These are phyloP conservation scores for Tetraodon nigroviridis DNA, from an alignment of 2,113 vertebrate species.

Conservation along the genomic window DNA sequence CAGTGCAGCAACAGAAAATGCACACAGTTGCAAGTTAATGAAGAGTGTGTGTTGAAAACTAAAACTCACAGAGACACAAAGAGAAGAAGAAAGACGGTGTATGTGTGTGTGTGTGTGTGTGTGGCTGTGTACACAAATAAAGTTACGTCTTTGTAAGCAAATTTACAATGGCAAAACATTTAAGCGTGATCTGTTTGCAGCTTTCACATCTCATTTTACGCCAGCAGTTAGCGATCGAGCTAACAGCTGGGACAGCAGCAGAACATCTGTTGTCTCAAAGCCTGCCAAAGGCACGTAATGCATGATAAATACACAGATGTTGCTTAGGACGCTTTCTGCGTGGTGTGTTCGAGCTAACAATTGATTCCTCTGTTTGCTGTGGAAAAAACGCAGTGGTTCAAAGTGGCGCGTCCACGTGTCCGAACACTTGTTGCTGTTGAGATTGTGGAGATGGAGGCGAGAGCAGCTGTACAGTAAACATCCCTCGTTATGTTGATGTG, in stretches of 20 bases:
- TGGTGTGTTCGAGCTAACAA: constrained; percentile 2
- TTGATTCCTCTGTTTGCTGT: constrained; percentile 10
- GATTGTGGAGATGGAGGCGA: constrained; percentile 30
- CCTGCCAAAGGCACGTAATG: constrained; percentile 5
- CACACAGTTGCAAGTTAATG: constrained; percentile 4
- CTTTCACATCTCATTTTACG: constrained; percentile 21
- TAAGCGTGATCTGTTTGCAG: neutral
- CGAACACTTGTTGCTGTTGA: neutral
- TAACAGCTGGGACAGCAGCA: constrained; percentile 38
- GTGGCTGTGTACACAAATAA: neutral
- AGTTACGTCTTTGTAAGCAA: neutral
- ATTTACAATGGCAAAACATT: neutral
- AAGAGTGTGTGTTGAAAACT: constrained; percentile 1
- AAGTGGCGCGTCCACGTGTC: neutral
- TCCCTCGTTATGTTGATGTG: constrained; percentile 69
- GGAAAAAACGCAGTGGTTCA: constrained; percentile 10
- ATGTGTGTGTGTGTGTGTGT: neutral
- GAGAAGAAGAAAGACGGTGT: neutral
- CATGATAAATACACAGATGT: constrained; percentile 14
- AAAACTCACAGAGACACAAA: constrained; percentile 11
- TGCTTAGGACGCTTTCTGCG: constrained; percentile 25
- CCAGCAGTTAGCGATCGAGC: constrained; percentile 25
- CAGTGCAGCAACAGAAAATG: constrained; percentile 5
- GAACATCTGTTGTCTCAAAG: constrained; percentile 48
- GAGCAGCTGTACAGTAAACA: constrained; percentile 61